These are phyloP conservation scores for Urocyon cinereoargenteus DNA, from an alignment of 2,797 vertebrate genomes.

Conservation along the genomic window DNA sequence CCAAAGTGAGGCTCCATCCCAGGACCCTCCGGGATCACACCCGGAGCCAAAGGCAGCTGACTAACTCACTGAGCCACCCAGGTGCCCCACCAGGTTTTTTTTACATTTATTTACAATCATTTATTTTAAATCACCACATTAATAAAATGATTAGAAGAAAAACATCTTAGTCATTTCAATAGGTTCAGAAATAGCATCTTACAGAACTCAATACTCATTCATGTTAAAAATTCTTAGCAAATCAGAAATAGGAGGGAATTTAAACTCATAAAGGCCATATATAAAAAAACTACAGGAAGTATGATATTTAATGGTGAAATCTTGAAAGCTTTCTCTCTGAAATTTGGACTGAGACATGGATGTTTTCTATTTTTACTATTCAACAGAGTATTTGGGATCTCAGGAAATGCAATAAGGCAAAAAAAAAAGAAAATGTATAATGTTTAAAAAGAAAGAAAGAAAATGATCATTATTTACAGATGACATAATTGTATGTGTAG, in stretches of 20 bases:
- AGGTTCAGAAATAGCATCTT: neutral
- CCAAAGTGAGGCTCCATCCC: no score
- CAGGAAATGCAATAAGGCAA: neutral
- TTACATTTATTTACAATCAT: neutral
- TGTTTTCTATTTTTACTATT: neutral
- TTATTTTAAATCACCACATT: neutral
- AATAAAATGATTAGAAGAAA: conserved; percentile 25
- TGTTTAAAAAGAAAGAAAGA: conserved; percentile 28
- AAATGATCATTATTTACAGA: neutral
- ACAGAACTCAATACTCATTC: neutral
- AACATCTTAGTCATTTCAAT: neutral
- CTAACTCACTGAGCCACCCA: no score
- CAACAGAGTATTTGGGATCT: neutral
- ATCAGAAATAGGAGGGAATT: neutral
- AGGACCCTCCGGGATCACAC: no score
- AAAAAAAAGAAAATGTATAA: neutral
- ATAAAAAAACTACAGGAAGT: neutral
- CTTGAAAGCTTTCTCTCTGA: neutral
- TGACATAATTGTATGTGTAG: neutral
- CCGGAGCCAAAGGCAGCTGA: no score
- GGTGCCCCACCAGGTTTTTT: no score
- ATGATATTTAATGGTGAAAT: neutral
- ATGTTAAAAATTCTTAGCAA: neutral
- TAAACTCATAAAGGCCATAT: neutral
- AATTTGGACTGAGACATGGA: neutral